phyloP scores from a whole-genome alignment of 2,797 vertebrate species.

The Typhlichthys subterraneus region DNA sequence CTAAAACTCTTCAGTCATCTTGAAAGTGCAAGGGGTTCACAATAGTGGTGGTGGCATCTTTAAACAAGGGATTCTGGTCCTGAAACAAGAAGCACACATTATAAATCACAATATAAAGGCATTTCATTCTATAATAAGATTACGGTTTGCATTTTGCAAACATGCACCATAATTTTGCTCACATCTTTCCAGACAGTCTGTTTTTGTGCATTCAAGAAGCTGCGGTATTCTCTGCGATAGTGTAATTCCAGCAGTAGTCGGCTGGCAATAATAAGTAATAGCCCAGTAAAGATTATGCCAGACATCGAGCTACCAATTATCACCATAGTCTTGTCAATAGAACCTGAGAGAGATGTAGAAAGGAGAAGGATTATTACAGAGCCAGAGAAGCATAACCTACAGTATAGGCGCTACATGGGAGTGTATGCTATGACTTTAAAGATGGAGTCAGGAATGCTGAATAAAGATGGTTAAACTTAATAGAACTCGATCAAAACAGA shows the following conservation, averaged over 20 bases:
- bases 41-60: slow-evolving; percentile 73
- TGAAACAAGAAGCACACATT: slow-evolving; percentile 1
- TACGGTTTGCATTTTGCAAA: not conserved
- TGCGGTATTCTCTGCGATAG: slow-evolving; percentile 69
- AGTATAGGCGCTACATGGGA: not conserved
- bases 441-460: too few species aligned
- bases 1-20: slow-evolving; percentile 1
- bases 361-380: not conserved
- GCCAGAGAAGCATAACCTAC: not conserved
- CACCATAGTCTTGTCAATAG: slow-evolving; percentile 49
- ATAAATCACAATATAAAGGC: not conserved
- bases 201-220: slow-evolving; percentile 65
- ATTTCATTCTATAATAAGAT: not conserved
- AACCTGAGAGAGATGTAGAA: slow-evolving; percentile 18
- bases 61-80: slow-evolving; percentile 74
- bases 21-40: slow-evolving; percentile 64
- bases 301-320: slow-evolving; percentile 63
- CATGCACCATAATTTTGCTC: slow-evolving; percentile 8
- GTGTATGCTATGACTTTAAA: not conserved
- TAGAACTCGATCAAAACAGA: too few species aligned
- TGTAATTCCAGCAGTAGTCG: slow-evolving; percentile 67
- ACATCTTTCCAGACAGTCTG: slow-evolving; percentile 73
- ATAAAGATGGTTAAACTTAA: too few species aligned
- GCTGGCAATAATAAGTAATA: slow-evolving; percentile 66
- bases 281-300: slow-evolving; percentile 66